Conservation (phyloP, 23 tunicate genomes). For the Halocynthia roretzi region DNA sequence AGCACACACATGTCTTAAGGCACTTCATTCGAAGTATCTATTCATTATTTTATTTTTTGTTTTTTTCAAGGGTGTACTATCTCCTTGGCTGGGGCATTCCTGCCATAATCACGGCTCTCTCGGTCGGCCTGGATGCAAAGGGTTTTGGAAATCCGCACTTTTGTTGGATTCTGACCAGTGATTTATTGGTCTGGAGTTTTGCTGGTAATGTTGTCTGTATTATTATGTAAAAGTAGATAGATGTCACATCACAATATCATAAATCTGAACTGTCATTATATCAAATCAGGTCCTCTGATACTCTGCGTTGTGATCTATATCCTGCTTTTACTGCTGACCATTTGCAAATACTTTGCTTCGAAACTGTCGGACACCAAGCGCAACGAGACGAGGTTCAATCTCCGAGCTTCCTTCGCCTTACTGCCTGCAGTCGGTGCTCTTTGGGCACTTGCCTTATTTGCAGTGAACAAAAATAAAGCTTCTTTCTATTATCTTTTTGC, state of each 20-base stretch:
- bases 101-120: slow-evolving; percentile 74
- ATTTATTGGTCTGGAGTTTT: slow-evolving; percentile 75
- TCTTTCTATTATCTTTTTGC: slow-evolving; percentile 50
- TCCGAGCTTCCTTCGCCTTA: slow-evolving; percentile 33
- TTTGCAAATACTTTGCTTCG: slow-evolving; percentile 47
- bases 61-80: slow-evolving; percentile 73
- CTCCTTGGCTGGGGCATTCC: slow-evolving; percentile 83
- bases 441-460: slow-evolving; percentile 55
- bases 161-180: slow-evolving; percentile 67
- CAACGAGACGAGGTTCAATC: slow-evolving; percentile 23
- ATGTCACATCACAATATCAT: too few species aligned
- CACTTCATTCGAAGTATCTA: neutral
- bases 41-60: neutral
- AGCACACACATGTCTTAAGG: neutral
- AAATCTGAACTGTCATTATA: neutral
- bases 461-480: slow-evolving; percentile 45
- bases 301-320: slow-evolving; percentile 37
- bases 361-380: slow-evolving; percentile 51
- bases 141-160: slow-evolving; percentile 74
- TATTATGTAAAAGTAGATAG: neutral
- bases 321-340: slow-evolving; percentile 44
- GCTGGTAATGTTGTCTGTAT: slow-evolving; percentile 38
- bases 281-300: slow-evolving; percentile 44
- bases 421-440: slow-evolving; percentile 19
- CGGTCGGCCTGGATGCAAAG: slow-evolving; percentile 89